Conservation (phyloP, 2,113 vertebrate genomes). For the Cephalophus harveyi region DNA sequence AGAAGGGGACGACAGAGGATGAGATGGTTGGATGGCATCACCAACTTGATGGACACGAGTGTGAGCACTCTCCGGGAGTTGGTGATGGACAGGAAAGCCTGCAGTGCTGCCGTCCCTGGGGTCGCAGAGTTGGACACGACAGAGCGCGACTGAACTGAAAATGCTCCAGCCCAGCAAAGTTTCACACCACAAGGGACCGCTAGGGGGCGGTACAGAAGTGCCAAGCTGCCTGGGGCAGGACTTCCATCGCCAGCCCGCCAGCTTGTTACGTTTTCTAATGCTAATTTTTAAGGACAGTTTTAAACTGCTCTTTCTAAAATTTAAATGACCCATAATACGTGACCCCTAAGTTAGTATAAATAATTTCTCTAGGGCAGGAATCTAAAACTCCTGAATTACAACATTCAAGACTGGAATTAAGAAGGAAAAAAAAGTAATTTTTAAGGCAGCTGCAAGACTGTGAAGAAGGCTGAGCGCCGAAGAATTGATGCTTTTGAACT, state of each 20-base stretch:
- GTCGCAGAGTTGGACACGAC: neutral
- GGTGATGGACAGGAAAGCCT: neutral
- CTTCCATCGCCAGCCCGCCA: fast-evolving
- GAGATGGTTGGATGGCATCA: neutral
- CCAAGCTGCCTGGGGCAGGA: fast-evolving
- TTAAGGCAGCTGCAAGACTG: neutral
- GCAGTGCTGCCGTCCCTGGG: neutral
- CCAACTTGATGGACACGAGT: neutral
- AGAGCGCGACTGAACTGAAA: neutral
- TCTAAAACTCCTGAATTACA: neutral
- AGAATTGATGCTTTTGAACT: too few relatives aligned
- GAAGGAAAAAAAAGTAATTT: neutral
- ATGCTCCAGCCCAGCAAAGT: neutral
- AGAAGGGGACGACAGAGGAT: neutral
- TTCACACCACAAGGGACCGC: neutral
- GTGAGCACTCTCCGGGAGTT: neutral
- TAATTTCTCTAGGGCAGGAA: neutral
- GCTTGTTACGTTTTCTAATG: neutral
- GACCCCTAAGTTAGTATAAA: neutral
- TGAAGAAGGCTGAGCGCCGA: too few relatives aligned
- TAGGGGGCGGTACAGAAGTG: neutral
- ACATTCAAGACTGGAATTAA: neutral
- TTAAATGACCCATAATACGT: neutral
- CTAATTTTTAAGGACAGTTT: neutral
- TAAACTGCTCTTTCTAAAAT: slow-evolving; percentile 24